Percentiles rank a stretch among this genome's conserved stretches.
phyloP scores from a whole-genome alignment of 2,888 invertebrate genomes.

The Rugalucina vietnamica region DNA sequence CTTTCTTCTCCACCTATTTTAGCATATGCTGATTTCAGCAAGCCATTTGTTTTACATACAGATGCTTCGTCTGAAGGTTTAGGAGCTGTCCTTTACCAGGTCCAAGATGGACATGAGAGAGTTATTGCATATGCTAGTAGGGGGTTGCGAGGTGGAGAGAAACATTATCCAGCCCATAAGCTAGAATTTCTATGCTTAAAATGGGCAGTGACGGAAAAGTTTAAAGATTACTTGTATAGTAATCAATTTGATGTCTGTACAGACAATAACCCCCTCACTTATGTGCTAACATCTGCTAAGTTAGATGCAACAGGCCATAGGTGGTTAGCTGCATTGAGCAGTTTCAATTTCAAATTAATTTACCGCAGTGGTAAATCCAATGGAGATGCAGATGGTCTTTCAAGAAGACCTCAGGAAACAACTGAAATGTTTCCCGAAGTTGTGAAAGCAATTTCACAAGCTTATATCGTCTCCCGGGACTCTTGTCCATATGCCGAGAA shows the following conservation, averaged over 20 bases:
- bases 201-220: constrained; percentile 44
- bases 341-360: constrained; percentile 15
- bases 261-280: constrained; percentile 16
- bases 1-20: not conserved
- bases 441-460: constrained; percentile 38
- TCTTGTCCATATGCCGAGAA: not conserved
- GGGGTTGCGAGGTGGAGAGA: not conserved
- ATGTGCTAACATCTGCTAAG: constrained; percentile 14
- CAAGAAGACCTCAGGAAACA: not conserved
- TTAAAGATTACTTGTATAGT: constrained; percentile 42
- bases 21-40: not conserved
- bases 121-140: not conserved
- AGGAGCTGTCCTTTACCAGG: not conserved
- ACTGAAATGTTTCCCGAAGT: not conserved
- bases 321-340: constrained; percentile 33
- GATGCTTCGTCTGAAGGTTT: not conserved
- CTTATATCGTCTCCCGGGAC: not conserved
- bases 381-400: constrained; percentile 23
- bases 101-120: not conserved
- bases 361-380: constrained; percentile 5
- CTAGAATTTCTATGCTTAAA: constrained; percentile 41
- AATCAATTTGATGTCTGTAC: constrained; percentile 11
- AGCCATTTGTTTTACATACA: not conserved
- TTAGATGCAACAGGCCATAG: constrained; percentile 33
- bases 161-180: constrained; percentile 33